These are phyloP conservation scores for Mellivora capensis DNA, from an alignment of 2,113 vertebrate genomes.

Conservation along the genomic window DNA sequence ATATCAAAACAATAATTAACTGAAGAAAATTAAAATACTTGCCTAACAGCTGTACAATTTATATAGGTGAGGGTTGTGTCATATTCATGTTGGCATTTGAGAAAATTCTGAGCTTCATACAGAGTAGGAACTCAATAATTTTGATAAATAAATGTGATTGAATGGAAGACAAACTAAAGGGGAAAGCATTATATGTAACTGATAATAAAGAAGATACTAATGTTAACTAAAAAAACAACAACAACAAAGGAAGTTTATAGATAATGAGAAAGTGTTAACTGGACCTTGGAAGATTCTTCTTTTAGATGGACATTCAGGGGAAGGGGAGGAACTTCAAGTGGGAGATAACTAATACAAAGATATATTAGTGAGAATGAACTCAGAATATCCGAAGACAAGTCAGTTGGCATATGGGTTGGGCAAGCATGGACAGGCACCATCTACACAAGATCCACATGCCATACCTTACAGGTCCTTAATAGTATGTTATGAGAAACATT, in stretches of 20 bases:
- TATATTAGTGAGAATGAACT: background rate
- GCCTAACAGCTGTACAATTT: background rate
- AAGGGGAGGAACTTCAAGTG: background rate
- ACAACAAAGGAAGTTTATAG: background rate
- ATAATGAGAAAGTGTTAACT: background rate
- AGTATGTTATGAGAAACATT: background rate
- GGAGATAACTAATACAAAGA: background rate
- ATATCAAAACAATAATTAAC: background rate
- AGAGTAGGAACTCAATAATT: background rate
- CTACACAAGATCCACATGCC: background rate
- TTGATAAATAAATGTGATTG: background rate
- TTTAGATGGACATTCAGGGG: background rate
- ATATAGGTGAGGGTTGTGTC: too few relatives aligned
- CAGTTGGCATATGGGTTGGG: accelerated
- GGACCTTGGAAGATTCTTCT: background rate
- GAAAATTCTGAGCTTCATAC: background rate
- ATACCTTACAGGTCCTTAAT: background rate
- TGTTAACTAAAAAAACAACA: background rate
- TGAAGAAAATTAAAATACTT: background rate
- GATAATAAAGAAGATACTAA: background rate
- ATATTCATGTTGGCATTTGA: background rate
- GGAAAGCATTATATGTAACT: background rate
- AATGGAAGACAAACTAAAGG: background rate
- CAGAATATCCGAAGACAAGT: background rate
- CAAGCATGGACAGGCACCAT: background rate